Conservation (phyloP, 2,797 vertebrate species). For the Pangasius krempfi region DNA sequence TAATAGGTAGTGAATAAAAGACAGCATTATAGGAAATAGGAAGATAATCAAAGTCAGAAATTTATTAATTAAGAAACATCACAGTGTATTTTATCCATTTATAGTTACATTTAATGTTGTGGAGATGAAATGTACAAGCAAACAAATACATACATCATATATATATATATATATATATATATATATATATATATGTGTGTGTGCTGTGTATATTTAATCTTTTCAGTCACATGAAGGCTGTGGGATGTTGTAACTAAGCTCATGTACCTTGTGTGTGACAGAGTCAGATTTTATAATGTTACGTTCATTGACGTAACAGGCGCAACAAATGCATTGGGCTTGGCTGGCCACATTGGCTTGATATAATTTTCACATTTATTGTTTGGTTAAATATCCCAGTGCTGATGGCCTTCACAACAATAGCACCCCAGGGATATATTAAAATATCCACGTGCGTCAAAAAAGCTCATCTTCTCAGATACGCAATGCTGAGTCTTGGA, state of each 20-base stretch:
- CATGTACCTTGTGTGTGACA: background rate
- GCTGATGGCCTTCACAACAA: constrained; percentile 48
- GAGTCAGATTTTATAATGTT: constrained; percentile 26
- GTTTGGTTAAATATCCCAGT: constrained; percentile 45
- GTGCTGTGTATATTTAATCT: background rate
- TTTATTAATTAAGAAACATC: background rate
- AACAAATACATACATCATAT: background rate
- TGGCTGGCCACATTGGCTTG: constrained; percentile 29
- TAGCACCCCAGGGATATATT: constrained; percentile 47
- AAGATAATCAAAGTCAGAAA: too few species aligned
- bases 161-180: background rate
- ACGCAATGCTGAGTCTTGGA: constrained; percentile 42
- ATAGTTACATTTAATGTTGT: background rate
- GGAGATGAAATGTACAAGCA: too few species aligned
- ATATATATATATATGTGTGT: too few species aligned
- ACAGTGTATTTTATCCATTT: background rate
- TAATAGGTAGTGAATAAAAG: background rate
- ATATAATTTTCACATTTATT: constrained; percentile 44
- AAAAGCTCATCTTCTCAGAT: constrained; percentile 49
- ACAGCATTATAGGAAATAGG: background rate
- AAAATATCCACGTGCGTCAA: constrained; percentile 51
- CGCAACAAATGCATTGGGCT: constrained; percentile 11
- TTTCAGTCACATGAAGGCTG: background rate
- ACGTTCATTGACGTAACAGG: constrained; percentile 20
- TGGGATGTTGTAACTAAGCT: background rate